Evolutionary conservation across 2,113 vertebrate genomes (phyloP).

Genomic region (Dryoscopus gambensis): DNA sequence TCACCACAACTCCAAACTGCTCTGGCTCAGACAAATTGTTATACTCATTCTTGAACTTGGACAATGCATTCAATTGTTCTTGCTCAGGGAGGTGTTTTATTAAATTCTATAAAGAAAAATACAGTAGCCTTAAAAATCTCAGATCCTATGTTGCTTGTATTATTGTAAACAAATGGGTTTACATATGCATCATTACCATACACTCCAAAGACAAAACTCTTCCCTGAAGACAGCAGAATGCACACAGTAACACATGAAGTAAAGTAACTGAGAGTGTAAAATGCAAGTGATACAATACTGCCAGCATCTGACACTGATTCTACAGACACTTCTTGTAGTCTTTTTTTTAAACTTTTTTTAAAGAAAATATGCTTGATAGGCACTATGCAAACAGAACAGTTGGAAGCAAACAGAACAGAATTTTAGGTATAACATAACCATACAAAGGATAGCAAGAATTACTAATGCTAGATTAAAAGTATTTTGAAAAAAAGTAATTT

Average conservation of each 20-base stretch:
- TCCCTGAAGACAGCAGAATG: neutral
- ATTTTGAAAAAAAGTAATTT: neutral
- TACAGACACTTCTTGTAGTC: neutral
- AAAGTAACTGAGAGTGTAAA: neutral
- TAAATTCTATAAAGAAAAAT: slow-evolving; percentile 72
- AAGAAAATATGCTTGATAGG: neutral
- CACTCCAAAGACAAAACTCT: neutral
- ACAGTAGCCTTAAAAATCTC: neutral
- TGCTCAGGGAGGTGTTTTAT: slow-evolving; percentile 92
- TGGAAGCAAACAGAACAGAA: neutral
- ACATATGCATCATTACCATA: neutral
- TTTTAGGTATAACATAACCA: neutral
- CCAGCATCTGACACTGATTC: neutral
- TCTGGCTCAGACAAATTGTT: slow-evolving; percentile 89
- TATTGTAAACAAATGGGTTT: neutral
- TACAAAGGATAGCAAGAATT: neutral
- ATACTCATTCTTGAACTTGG: slow-evolving; percentile 85
- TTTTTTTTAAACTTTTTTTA: neutral
- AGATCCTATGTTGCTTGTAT: neutral
- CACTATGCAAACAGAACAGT: neutral
- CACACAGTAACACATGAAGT: neutral
- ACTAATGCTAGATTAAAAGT: neutral
- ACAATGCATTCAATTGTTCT: slow-evolving; percentile 85
- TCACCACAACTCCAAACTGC: slow-evolving; percentile 95
- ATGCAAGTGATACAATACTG: neutral